Conservation (phyloP, 2,888 invertebrate genomes). For the Theretra japonica region DNA sequence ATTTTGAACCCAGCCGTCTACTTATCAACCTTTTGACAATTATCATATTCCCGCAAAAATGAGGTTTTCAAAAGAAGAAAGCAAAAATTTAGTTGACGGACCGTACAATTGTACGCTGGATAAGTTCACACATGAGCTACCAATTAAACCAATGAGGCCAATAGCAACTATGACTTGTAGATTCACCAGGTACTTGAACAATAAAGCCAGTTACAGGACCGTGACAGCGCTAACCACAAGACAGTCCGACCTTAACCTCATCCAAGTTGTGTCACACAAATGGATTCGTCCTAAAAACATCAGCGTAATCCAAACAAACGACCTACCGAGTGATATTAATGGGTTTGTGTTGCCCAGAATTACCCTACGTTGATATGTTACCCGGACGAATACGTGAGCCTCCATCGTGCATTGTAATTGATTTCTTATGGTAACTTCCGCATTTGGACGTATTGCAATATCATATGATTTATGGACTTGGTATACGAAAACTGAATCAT, state of each 20-base stretch:
- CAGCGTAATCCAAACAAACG: slow-evolving; percentile 66
- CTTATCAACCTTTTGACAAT: too few species aligned
- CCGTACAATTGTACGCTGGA: too few species aligned
- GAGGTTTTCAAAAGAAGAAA: too few species aligned
- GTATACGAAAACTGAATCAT: not conserved
- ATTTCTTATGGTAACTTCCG: slow-evolving; percentile 32
- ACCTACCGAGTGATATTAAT: slow-evolving; percentile 63
- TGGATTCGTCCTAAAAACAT: slow-evolving; percentile 57
- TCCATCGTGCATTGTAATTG: slow-evolving; percentile 34
- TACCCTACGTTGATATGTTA: slow-evolving; percentile 42
- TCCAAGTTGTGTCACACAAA: slow-evolving; percentile 44
- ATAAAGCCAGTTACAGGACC: too few species aligned
- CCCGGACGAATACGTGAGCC: slow-evolving; percentile 39
- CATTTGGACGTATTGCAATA: slow-evolving; percentile 4
- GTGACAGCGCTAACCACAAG: not conserved
- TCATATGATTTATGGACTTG: not conserved
- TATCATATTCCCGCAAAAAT: too few species aligned
- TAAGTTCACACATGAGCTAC: too few species aligned
- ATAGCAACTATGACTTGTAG: too few species aligned
- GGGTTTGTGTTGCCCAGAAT: slow-evolving; percentile 46
- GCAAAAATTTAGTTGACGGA: too few species aligned
- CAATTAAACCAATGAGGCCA: too few species aligned
- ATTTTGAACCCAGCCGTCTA: too few species aligned
- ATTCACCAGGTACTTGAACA: too few species aligned
- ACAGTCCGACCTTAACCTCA: slow-evolving; percentile 33